Evolutionary conservation across 2,113 vertebrate genomes (phyloP).

Genomic region (Puntigrus tetrazona): DNA sequence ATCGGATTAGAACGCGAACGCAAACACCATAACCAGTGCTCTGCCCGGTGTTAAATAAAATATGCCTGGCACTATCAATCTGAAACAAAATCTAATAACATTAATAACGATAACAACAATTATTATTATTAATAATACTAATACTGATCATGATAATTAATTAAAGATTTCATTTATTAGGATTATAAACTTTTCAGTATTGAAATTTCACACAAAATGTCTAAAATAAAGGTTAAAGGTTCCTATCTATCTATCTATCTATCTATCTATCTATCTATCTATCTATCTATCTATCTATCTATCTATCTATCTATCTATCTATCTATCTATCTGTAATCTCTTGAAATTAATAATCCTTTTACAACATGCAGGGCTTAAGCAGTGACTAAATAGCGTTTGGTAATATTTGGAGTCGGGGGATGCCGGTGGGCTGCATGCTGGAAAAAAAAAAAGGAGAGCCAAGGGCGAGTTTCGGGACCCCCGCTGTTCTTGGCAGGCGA

Average conservation of each 20-base stretch:
- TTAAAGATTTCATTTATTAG: no score
- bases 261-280: slow-evolving; percentile 42
- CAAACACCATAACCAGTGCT: slow-evolving; percentile 11
- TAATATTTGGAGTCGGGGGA: slow-evolving; percentile 40
- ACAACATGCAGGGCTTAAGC: slow-evolving; percentile 23
- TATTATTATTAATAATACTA: no score
- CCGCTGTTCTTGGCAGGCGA: slow-evolving; percentile 53
- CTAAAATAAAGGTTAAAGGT: neutral
- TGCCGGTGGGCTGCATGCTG: slow-evolving; percentile 38
- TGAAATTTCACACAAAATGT: no score
- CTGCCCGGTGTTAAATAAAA: neutral
- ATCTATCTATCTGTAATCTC: slow-evolving; percentile 42
- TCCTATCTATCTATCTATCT: slow-evolving; percentile 39
- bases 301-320: slow-evolving; percentile 55
- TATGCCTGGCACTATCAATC: neutral
- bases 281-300: slow-evolving; percentile 42
- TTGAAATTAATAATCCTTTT: slow-evolving; percentile 41
- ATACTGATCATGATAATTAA: no score
- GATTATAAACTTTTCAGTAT: no score
- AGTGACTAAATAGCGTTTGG: slow-evolving; percentile 69
- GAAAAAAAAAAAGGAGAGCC: slow-evolving; percentile 55
- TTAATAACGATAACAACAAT: no score
- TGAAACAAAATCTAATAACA: neutral
- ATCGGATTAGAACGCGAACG: slow-evolving; percentile 27
- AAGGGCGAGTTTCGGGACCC: slow-evolving; percentile 51